Evolutionary conservation across 2,888 invertebrate genomes (phyloP).

Genomic region (Brachypalpus laphriformis): DNA sequence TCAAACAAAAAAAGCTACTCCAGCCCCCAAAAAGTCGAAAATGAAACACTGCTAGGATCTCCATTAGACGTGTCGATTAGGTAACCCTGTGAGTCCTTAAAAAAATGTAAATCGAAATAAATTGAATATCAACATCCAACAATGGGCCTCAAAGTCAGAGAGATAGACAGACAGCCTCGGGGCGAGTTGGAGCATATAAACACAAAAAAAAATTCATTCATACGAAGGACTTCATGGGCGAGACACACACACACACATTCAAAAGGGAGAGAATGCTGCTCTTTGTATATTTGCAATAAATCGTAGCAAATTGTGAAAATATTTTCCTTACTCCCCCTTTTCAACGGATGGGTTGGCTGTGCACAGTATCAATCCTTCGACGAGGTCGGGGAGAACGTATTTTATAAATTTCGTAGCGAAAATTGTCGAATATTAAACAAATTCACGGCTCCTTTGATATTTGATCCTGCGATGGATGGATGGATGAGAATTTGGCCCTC

Average conservation of each 20-base stretch:
- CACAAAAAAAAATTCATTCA: background rate
- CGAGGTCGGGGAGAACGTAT: conserved; percentile 22
- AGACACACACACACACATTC: background rate
- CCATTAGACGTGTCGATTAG: conserved; percentile 66
- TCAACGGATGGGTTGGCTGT: background rate
- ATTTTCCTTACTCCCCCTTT: conserved; percentile 30
- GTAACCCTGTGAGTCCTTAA: conserved; percentile 24
- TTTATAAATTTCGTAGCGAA: conserved; percentile 47
- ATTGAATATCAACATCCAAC: conserved; percentile 62
- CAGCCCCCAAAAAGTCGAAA: background rate
- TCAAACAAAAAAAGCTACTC: background rate
- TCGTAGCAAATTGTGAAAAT: conserved; percentile 65
- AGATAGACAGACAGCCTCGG: conserved; percentile 19
- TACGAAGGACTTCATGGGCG: background rate
- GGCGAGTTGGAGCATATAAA: background rate
- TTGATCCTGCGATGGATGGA: conserved; percentile 40
- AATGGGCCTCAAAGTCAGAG: conserved; percentile 36
- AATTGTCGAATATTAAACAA: conserved; percentile 60
- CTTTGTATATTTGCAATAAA: conserved; percentile 40
- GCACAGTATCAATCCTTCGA: conserved; percentile 20
- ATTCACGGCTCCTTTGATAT: conserved; percentile 58
- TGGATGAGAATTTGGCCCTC: conserved; percentile 3
- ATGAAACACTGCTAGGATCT: conserved; percentile 5
- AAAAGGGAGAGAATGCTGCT: background rate
- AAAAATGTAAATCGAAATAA: conserved; percentile 33